Conservation (phyloP, 1,140 invertebrate genomes). For the Lutraria rhynchaena region DNA sequence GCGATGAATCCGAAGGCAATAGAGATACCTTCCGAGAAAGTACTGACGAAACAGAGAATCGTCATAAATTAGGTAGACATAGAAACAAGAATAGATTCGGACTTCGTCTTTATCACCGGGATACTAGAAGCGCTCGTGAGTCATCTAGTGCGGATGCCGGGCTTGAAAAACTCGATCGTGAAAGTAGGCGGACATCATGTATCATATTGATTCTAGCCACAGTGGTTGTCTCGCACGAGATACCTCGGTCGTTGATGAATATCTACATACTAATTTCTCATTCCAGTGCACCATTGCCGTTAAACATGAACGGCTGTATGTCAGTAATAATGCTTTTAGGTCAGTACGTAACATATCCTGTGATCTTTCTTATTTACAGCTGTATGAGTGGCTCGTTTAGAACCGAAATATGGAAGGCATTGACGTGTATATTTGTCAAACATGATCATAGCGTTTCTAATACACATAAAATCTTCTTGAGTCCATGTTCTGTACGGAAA, state of each 20-base stretch:
- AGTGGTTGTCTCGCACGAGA: constrained; percentile 18
- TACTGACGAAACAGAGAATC: background rate
- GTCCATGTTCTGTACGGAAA: constrained; percentile 27
- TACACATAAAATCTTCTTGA: constrained; percentile 14
- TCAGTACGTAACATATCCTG: constrained; percentile 34
- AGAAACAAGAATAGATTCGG: background rate
- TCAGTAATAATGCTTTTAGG: constrained; percentile 4
- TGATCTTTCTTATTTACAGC: constrained; percentile 32
- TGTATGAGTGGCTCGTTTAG: constrained; percentile 40
- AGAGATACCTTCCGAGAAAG: background rate
- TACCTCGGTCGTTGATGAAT: background rate
- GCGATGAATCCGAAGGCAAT: background rate
- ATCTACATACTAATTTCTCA: background rate
- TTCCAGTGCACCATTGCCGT: constrained; percentile 1
- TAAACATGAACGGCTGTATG: constrained; percentile 17
- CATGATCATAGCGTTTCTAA: background rate
- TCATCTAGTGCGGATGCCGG: constrained; percentile 26
- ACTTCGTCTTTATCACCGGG: background rate
- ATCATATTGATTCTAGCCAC: constrained; percentile 22
- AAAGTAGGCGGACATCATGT: constrained; percentile 29
- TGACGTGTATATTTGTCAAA: background rate
- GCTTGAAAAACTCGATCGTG: constrained; percentile 27
- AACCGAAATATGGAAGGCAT: background rate
- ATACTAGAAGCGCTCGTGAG: background rate
- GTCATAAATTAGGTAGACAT: no score